These are phyloP conservation scores for Protonemura montana DNA, from an alignment of 2,888 invertebrate species.

Conservation along the genomic window DNA sequence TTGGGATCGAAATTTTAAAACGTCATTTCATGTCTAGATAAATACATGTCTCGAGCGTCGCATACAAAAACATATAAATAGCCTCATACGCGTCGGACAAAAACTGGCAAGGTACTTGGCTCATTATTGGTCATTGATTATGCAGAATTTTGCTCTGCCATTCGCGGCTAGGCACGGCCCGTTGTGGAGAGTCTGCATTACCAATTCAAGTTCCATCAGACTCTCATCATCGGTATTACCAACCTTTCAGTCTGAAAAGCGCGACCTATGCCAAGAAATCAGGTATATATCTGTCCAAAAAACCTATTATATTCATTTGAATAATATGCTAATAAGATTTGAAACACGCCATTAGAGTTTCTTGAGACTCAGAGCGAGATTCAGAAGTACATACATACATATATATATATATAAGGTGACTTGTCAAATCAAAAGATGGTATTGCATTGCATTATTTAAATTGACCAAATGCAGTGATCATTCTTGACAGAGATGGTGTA, in stretches of 20 bases:
- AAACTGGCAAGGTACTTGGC: not conserved
- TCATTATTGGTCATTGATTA: conserved; percentile 7
- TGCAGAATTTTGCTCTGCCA: not conserved
- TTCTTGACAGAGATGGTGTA: conserved; percentile 7
- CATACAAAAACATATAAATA: not conserved
- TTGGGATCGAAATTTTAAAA: not conserved
- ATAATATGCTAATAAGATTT: not conserved
- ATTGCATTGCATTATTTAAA: conserved; percentile 25
- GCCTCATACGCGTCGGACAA: not conserved
- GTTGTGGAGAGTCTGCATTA: not conserved
- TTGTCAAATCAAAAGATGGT: conserved; percentile 13
- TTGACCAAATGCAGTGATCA: conserved; percentile 14
- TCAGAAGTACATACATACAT: too few relatives aligned
- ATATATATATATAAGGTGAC: not conserved
- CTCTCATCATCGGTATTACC: not conserved
- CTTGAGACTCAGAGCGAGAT: not conserved
- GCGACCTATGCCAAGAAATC: conserved; percentile 12
- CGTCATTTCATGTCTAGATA: not conserved
- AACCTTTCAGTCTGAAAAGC: not conserved
- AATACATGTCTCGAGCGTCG: not conserved
- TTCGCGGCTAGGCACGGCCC: not conserved
- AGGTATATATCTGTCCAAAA: conserved; percentile 12
- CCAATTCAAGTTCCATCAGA: not conserved
- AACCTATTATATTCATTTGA: conserved; percentile 1
- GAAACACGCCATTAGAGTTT: conserved; percentile 12